These are phyloP conservation scores for Shargacucullia verbasci DNA, from an alignment of 2,888 invertebrate genomes.

Conservation along the genomic window DNA sequence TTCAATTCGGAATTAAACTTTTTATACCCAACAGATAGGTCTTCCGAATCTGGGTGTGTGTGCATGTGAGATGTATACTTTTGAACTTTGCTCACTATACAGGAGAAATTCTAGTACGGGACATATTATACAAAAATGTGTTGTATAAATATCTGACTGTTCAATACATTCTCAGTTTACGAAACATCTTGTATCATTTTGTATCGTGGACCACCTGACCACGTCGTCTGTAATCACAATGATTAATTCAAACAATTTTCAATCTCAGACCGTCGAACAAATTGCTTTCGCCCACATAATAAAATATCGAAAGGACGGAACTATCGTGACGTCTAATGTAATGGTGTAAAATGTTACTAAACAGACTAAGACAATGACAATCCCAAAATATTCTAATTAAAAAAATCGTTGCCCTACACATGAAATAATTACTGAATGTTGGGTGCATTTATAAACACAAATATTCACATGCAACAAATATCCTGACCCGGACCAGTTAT, in stretches of 20 bases:
- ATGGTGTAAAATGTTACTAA: conserved; percentile 47
- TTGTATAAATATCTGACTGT: not conserved
- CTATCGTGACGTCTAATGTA: conserved; percentile 50
- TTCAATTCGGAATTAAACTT: no score
- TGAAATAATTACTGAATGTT: no score
- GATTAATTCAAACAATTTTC: conserved; percentile 55
- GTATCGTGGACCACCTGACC: conserved; percentile 48
- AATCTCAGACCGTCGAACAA: conserved; percentile 45
- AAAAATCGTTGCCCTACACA: no score
- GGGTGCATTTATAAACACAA: no score
- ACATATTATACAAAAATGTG: no score
- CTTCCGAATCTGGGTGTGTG: no score
- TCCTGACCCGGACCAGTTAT: no score
- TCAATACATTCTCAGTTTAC: conserved; percentile 22
- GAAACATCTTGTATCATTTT: conserved; percentile 11
- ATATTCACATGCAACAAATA: no score
- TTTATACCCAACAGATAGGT: no score
- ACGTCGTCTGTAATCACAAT: conserved; percentile 44
- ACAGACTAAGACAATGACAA: not conserved
- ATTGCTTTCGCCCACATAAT: conserved; percentile 51
- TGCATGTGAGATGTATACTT: no score
- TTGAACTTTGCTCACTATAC: no score
- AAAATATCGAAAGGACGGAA: conserved; percentile 44
- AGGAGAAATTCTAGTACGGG: no score
- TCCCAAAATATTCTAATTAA: conserved; percentile 11